Evolutionary conservation across 2,888 invertebrate species (phyloP).

Genomic region (Litoditis marina): DNA sequence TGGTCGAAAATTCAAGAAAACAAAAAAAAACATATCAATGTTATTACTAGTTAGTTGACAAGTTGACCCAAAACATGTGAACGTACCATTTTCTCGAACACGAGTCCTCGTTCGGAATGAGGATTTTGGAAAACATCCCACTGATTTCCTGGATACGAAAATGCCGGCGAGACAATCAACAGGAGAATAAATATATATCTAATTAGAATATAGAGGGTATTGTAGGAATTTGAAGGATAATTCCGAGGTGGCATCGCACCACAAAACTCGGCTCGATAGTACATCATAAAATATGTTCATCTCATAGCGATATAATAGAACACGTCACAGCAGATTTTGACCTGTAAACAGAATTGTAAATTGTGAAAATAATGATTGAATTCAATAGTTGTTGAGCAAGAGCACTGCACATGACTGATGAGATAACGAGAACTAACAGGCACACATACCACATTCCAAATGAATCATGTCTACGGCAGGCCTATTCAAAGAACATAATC

Average conservation of each 20-base stretch:
- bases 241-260: not conserved
- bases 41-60: too few species aligned
- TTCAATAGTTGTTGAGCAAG: not conserved
- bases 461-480: too few species aligned
- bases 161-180: not conserved
- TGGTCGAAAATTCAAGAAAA: not conserved
- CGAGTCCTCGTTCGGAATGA: conserved; percentile 21
- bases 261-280: conserved; percentile 13
- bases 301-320: conserved; percentile 7
- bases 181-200: conserved; percentile 10
- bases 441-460: not conserved
- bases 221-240: not conserved
- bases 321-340: not conserved
- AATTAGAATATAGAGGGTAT: not conserved
- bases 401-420: not conserved
- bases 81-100: conserved; percentile 47
- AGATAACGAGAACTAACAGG: conserved; percentile 1
- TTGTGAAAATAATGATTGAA: not conserved
- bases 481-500: too few species aligned
- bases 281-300: conserved; percentile 12
- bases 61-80: not conserved
- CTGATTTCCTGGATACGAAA: conserved; percentile 6
- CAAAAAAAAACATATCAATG: not conserved
- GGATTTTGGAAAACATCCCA: conserved; percentile 39
- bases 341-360: not conserved